phyloP scores from a whole-genome alignment of 2,888 invertebrate species.

The Melinopterus prodromus region DNA sequence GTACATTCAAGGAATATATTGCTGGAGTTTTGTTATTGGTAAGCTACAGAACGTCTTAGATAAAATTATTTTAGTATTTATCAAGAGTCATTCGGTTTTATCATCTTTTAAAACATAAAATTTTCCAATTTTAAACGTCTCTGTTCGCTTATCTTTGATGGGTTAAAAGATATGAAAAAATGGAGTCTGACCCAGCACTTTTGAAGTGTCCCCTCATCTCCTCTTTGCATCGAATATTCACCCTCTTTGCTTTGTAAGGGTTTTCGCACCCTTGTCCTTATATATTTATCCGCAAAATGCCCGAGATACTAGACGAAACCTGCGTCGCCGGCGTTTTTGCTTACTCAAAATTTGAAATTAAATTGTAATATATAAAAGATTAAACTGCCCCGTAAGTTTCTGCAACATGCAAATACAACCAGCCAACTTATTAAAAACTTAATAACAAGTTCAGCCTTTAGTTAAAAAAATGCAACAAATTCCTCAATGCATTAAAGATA shows the following conservation, averaged over 20 bases:
- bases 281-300: neutral
- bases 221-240: neutral
- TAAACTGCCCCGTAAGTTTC: too few relatives aligned
- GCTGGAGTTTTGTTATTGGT: neutral
- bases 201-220: neutral
- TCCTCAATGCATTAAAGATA: too few relatives aligned
- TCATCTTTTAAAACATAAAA: neutral
- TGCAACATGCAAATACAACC: too few relatives aligned
- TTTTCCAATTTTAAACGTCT: neutral
- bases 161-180: neutral
- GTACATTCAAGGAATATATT: neutral
- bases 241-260: slow-evolving; percentile 4
- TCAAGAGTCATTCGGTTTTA: too few relatives aligned
- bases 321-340: neutral
- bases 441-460: too few relatives aligned
- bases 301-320: neutral
- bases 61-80: too few relatives aligned
- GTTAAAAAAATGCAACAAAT: too few relatives aligned
- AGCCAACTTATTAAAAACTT: too few relatives aligned
- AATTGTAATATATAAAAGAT: too few relatives aligned
- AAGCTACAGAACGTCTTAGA: neutral
- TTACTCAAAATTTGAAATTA: neutral
- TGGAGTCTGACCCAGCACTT: neutral
- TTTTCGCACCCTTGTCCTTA: neutral
- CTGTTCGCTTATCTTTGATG: neutral